phyloP scores from a whole-genome alignment of 2,888 invertebrate species.

The Sisyra terminalis region DNA sequence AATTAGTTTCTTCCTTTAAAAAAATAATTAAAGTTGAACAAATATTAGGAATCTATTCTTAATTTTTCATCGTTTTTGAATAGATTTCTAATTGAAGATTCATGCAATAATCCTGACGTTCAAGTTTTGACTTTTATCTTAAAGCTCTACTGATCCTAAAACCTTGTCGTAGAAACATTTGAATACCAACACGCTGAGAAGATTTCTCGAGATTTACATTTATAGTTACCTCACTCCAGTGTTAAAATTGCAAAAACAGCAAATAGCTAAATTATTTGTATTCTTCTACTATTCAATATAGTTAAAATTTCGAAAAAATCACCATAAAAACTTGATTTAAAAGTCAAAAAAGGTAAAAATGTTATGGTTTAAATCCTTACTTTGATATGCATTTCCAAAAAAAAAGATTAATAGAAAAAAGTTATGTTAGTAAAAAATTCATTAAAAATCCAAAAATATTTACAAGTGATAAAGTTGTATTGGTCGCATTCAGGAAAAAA shows the following conservation, averaged over 20 bases:
- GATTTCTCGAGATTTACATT: neutral
- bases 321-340: too few relatives aligned
- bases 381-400: too few relatives aligned
- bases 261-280: slow-evolving; percentile 4
- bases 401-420: too few relatives aligned
- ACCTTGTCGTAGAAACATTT: slow-evolving; percentile 29
- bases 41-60: neutral
- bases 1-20: neutral
- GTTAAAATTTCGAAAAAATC: too few relatives aligned
- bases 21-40: neutral
- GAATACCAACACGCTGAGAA: slow-evolving; percentile 51
- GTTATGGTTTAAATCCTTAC: too few relatives aligned
- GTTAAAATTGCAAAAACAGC: slow-evolving; percentile 4
- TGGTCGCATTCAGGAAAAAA: neutral
- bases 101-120: neutral
- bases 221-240: slow-evolving; percentile 6
- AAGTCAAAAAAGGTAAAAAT: too few relatives aligned
- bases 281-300: neutral
- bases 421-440: too few relatives aligned
- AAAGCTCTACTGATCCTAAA: neutral
- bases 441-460: too few relatives aligned
- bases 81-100: neutral
- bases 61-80: neutral
- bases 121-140: neutral
- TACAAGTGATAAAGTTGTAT: too few relatives aligned